Conservation (phyloP, 2,888 invertebrate genomes). For the Corbicula japonica region DNA sequence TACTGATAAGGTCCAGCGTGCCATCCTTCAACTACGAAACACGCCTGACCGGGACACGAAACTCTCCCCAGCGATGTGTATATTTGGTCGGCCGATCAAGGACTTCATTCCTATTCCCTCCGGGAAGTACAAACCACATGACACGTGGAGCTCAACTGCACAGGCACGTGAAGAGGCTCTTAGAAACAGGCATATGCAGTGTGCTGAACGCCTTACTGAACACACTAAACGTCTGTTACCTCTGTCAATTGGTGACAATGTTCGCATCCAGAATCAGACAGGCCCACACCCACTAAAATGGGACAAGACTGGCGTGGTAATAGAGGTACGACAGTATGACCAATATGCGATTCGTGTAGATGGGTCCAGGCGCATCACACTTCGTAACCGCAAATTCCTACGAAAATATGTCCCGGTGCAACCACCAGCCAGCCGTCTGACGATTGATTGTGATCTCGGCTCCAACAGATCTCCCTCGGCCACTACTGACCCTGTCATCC, state of each 20-base stretch:
- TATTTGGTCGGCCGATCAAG: slow-evolving; percentile 65
- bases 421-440: too few relatives aligned
- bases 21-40: too few relatives aligned
- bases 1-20: too few relatives aligned
- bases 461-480: too few relatives aligned
- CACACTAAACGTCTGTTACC: slow-evolving; percentile 63
- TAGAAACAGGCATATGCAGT: slow-evolving; percentile 67
- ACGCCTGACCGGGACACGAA: slow-evolving; percentile 69
- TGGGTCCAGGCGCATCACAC: too few relatives aligned
- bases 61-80: slow-evolving; percentile 69
- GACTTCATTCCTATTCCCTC: slow-evolving; percentile 69
- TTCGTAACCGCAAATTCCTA: too few relatives aligned
- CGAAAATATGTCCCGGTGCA: too few relatives aligned
- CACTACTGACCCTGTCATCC: too few relatives aligned
- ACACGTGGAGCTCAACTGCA: slow-evolving; percentile 68
- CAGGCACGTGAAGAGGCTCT: slow-evolving; percentile 47
- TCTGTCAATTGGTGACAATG: slow-evolving; percentile 59
- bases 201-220: slow-evolving; percentile 53
- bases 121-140: slow-evolving; percentile 62
- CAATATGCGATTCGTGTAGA: too few relatives aligned
- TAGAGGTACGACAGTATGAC: too few relatives aligned
- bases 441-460: too few relatives aligned
- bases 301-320: slow-evolving; percentile 70
- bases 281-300: slow-evolving; percentile 68
- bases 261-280: slow-evolving; percentile 70